Evolutionary conservation across 2,113 vertebrate species (phyloP), one percentile per base, ranked within the genome.

Genomic region (Stegostoma tigrinum): DNA sequence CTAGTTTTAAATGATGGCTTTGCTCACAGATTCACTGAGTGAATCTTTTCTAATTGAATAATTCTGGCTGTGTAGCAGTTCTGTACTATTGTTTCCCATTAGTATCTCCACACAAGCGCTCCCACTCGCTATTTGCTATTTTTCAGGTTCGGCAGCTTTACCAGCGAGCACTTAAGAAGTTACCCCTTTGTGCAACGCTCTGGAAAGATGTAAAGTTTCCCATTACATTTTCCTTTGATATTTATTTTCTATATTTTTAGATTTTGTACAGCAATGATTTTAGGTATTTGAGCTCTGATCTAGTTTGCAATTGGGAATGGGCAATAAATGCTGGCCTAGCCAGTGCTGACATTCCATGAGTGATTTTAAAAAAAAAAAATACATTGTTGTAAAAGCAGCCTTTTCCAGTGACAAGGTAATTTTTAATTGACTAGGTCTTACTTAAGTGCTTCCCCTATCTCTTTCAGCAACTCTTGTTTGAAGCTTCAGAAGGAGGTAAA

Each of bases 161-260:
- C 97, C 98, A 98, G 97, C 98, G 98, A 97, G 98, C 99, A 96
- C 98, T 99, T 96, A 98, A 98, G 96, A 98, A 98, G 97, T 98
- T 99, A 96, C 99, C 98, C 85, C 98, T 99, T 96, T 99, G 98
- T 97, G 99, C 99, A 96, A 97, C 98, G 97, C 98, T 99, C 96
- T 99, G 99, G 99, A 99, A 98, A 99, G 98, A 99, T 99, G 99
- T 99, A 99, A 99, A 96, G 97, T 3, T 34, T 38, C 96, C 70
- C 66, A 78, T 80, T 96, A 21, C 34, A 48, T 85, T 52, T 86
- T 38, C 61, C 52, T 75, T 52, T 72, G 23, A 38, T 48, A 42
- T 91, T 64, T 52, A 95, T 66, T 70, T 96, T 90, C 45, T 93
- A n/a, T 64, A 83, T 80, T 95, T 48, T 95, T 52, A 75, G 45